Percentiles rank a stretch among this genome's conserved stretches.
Evolutionary conservation across 2,888 invertebrate species (phyloP).

Genomic region (Leptinotarsa rubiginosa): DNA sequence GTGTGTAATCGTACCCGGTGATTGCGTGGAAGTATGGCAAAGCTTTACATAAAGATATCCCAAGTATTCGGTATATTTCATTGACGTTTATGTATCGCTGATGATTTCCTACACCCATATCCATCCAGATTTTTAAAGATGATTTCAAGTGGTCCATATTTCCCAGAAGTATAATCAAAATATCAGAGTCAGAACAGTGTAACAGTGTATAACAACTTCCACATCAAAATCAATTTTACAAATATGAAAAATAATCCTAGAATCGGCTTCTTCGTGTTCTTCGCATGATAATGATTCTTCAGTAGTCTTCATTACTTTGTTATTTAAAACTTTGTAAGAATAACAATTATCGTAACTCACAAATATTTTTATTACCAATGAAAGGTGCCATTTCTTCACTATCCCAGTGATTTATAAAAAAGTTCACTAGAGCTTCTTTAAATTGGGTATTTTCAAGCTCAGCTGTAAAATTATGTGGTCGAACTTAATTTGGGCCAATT

Average conservation of each 20-base stretch:
- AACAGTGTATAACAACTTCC: not conserved
- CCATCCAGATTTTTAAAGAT: constrained; percentile 31
- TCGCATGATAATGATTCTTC: constrained; percentile 19
- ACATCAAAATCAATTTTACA: constrained; percentile 31
- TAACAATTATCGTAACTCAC: constrained; percentile 30
- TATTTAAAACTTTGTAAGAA: constrained; percentile 28
- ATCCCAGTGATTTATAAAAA: no score
- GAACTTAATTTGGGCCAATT: no score
- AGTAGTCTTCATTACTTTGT: constrained; percentile 28
- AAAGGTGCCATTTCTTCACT: no score
- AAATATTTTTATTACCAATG: no score
- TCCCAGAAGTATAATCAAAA: constrained; percentile 24
- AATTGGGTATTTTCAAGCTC: no score
- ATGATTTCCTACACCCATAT: constrained; percentile 29
- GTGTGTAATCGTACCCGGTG: not conserved
- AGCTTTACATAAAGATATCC: constrained; percentile 27
- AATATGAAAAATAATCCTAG: constrained; percentile 36
- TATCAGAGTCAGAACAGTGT: not conserved
- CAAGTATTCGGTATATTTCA: constrained; percentile 47
- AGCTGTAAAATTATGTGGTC: no score
- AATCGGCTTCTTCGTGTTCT: constrained; percentile 37
- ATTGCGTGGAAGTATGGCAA: not conserved
- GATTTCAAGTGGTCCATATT: constrained; percentile 38
- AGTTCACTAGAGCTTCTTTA: not conserved
- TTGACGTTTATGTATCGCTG: constrained; percentile 41